Evolutionary conservation across 2,888 invertebrate genomes (phyloP).

Genomic region (Cerceris rybyensis): DNA sequence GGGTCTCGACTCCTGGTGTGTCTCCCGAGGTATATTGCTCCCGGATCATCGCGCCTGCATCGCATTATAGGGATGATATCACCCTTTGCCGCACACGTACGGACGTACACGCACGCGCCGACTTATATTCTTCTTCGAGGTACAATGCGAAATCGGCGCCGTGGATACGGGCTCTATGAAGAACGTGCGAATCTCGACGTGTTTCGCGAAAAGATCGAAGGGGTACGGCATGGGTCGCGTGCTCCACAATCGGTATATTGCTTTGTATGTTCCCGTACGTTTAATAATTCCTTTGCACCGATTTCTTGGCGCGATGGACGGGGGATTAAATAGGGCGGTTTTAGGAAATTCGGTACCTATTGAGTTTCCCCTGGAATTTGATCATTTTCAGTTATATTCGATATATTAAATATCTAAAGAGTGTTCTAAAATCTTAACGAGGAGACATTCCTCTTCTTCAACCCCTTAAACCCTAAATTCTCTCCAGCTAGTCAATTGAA

Average conservation of each 20-base stretch:
- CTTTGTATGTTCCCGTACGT: conserved; percentile 57
- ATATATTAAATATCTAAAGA: neutral
- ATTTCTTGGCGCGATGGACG: conserved; percentile 6
- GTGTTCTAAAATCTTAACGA: no score
- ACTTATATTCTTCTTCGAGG: conserved; percentile 54
- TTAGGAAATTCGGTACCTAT: conserved; percentile 3
- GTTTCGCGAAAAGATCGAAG: conserved; percentile 37
- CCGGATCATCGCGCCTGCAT: conserved; percentile 80
- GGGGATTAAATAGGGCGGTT: neutral
- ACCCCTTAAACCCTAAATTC: no score
- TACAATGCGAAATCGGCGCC: conserved; percentile 51
- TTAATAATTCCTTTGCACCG: conserved; percentile 67
- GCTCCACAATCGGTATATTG: conserved; percentile 54
- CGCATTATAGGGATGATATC: conserved; percentile 79
- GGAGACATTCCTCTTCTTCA: no score
- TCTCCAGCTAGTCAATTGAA: no score
- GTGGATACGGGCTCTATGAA: conserved; percentile 48
- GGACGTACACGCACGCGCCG: conserved; percentile 57
- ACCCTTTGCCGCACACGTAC: conserved; percentile 73
- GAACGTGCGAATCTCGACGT: conserved; percentile 48
- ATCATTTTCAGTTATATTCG: neutral
- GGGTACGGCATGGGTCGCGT: conserved; percentile 1
- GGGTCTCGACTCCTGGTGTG: conserved; percentile 59
- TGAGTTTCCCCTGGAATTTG: neutral
- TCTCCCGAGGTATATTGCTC: conserved; percentile 75